Conservation (phyloP, 2,888 invertebrate species). For the Lasioglossum lativentre region DNA sequence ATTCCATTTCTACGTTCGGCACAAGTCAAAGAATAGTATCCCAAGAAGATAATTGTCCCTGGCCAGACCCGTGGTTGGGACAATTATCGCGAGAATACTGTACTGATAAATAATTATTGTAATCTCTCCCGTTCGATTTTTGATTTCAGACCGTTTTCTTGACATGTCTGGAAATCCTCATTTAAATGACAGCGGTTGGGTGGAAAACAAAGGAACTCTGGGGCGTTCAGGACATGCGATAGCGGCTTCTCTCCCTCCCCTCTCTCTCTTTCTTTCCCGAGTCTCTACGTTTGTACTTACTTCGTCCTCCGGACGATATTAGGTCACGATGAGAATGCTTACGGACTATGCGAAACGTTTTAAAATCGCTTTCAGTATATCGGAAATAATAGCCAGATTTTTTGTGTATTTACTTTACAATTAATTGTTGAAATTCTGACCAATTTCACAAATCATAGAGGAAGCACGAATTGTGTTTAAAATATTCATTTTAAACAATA, state of each 20-base stretch:
- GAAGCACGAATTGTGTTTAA: too few relatives aligned
- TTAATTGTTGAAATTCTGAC: too few relatives aligned
- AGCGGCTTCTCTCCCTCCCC: not conserved
- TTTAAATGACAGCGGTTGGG: conserved; percentile 21
- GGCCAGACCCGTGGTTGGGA: too few relatives aligned
- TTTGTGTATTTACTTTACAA: too few relatives aligned
- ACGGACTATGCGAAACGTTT: conserved; percentile 32
- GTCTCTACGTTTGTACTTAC: conserved; percentile 30
- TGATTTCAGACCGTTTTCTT: not conserved
- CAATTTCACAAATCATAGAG: too few relatives aligned
- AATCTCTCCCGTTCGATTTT: not conserved
- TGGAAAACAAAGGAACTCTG: conserved; percentile 25
- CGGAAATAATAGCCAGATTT: not conserved
- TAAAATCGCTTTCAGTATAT: conserved; percentile 39
- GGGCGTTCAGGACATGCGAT: conserved; percentile 26
- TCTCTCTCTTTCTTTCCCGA: not conserved
- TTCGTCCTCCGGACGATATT: conserved; percentile 46
- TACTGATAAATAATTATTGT: not conserved
- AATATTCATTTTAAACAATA: too few relatives aligned
- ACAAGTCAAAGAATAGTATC: too few relatives aligned
- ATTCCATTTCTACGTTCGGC: too few relatives aligned
- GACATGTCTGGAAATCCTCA: conserved; percentile 16
- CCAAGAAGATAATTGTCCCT: too few relatives aligned
- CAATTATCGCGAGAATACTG: too few relatives aligned
- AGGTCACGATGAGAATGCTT: conserved; percentile 55